phyloP scores from a whole-genome alignment of 2,888 invertebrate species.

The Bembecia ichneumoniformis region DNA sequence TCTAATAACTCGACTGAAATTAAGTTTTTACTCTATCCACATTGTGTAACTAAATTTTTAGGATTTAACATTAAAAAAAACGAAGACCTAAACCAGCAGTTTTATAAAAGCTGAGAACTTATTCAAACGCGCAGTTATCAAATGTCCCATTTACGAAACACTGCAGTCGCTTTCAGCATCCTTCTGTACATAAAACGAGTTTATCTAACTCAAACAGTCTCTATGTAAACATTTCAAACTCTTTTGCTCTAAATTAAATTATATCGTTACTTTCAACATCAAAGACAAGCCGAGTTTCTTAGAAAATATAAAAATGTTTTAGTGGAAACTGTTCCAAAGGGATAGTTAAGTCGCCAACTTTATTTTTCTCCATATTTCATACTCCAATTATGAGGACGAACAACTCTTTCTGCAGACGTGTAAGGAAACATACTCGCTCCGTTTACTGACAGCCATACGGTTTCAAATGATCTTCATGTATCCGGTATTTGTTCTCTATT shows the following conservation, averaged over 20 bases:
- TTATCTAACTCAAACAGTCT: conserved; percentile 26
- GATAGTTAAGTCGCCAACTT: conserved; percentile 3
- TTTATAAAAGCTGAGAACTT: no score
- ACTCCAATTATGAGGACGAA: conserved; percentile 18
- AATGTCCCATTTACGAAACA: conserved; percentile 42
- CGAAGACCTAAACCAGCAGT: no score
- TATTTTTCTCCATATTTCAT: conserved; percentile 26
- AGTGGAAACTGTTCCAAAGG: background rate
- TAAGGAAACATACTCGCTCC: background rate
- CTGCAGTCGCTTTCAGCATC: conserved; percentile 30
- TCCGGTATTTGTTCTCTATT: background rate
- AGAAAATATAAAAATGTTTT: background rate
- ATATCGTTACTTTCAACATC: background rate
- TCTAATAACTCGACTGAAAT: no score
- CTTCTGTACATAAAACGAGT: conserved; percentile 20
- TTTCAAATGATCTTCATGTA: background rate
- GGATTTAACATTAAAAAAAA: no score
- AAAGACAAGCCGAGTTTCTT: background rate
- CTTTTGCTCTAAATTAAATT: conserved; percentile 20
- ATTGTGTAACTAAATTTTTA: no score
- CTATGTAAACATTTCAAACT: conserved; percentile 17
- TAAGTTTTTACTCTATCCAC: no score
- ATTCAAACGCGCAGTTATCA: no score
- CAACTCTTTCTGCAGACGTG: background rate
- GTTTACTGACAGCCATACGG: conserved; percentile 1